Conservation (phyloP, 1,140 invertebrate species). For the Marisa cornuarietis region DNA sequence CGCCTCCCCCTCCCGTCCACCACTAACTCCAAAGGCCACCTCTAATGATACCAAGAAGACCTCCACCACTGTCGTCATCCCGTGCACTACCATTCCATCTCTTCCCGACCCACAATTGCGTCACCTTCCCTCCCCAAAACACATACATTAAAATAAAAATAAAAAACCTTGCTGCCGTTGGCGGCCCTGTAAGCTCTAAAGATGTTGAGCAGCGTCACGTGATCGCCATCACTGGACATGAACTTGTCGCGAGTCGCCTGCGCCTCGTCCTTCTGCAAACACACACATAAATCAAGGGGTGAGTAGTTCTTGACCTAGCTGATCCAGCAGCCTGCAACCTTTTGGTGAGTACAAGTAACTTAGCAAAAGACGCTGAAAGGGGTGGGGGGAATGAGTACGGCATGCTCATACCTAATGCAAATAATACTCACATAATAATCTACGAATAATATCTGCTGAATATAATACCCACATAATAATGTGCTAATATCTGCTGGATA, state of each 20-base stretch:
- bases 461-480: too few relatives aligned
- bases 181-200: slow-evolving; percentile 79
- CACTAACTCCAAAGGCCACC: too few relatives aligned
- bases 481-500: too few relatives aligned
- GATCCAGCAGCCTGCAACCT: neutral
- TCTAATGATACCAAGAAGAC: too few relatives aligned
- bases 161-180: slow-evolving; percentile 76
- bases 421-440: too few relatives aligned
- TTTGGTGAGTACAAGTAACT: too few relatives aligned
- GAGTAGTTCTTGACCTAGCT: neutral
- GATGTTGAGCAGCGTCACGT: slow-evolving; percentile 90
- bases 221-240: slow-evolving; percentile 87
- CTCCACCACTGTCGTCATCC: too few relatives aligned
- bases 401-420: too few relatives aligned
- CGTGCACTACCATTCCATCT: neutral
- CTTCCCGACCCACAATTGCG: neutral
- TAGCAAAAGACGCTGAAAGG: too few relatives aligned
- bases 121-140: slow-evolving; percentile 9
- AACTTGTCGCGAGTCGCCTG: slow-evolving; percentile 78
- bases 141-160: neutral
- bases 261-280: slow-evolving; percentile 71
- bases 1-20: too few relatives aligned
- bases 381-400: too few relatives aligned
- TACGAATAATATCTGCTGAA: too few relatives aligned
- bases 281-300: neutral